Conservation (phyloP, 2,113 vertebrate species). For the Xenus cinereus region DNA sequence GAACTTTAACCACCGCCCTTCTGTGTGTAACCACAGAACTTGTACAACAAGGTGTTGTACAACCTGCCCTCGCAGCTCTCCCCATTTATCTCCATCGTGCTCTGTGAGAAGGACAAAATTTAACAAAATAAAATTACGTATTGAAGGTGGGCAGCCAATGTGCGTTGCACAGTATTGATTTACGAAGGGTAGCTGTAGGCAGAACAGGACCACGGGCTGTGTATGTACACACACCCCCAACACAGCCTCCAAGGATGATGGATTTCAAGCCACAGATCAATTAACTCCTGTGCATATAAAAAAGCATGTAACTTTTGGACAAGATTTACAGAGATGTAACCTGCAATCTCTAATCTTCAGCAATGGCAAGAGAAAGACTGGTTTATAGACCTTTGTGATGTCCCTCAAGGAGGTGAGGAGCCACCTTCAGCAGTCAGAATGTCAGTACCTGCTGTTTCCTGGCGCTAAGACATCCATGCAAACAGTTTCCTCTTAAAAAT, state of each 20-base stretch:
- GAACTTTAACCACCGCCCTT: background rate
- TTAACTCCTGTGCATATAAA: background rate
- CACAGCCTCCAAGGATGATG: fast-evolving
- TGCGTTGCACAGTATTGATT: background rate
- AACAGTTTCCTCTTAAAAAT: background rate
- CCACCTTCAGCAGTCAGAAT: background rate
- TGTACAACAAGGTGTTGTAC: fast-evolving
- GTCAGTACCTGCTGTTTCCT: background rate
- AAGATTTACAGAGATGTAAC: background rate
- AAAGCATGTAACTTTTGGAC: background rate
- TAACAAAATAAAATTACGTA: background rate
- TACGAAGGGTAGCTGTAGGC: background rate
- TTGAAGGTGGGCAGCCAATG: background rate
- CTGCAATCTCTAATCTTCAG: background rate
- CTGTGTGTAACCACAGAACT: background rate
- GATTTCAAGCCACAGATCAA: background rate
- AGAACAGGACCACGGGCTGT: fast-evolving
- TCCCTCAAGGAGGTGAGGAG: background rate
- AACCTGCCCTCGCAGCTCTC: background rate
- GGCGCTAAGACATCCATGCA: background rate
- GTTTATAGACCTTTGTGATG: background rate
- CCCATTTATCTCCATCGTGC: background rate
- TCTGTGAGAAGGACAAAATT: background rate
- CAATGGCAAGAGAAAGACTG: background rate
- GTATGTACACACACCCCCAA: fast-evolving